Percentiles rank a stretch among this genome's conserved stretches.
Conservation (phyloP, 2,888 invertebrate species). For the Eilema depressum region DNA sequence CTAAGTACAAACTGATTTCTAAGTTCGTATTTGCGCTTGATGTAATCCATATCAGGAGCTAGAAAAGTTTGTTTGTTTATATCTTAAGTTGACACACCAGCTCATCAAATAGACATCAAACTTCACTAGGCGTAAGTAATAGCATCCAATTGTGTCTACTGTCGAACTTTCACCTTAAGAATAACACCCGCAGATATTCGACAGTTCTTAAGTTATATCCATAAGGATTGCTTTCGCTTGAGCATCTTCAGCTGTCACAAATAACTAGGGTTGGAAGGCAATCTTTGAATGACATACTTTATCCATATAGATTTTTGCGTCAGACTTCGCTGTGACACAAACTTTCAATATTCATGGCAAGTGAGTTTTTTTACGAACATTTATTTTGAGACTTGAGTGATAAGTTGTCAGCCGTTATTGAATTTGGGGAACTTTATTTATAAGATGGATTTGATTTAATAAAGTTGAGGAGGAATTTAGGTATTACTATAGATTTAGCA, state of each 20-base stretch:
- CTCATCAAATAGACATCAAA: conserved; percentile 15
- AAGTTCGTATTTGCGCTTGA: not conserved
- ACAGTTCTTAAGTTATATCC: conserved; percentile 20
- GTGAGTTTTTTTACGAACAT: conserved; percentile 15
- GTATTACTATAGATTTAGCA: not conserved
- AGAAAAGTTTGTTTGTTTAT: conserved; percentile 12
- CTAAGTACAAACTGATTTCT: not conserved
- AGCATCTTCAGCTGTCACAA: conserved; percentile 24
- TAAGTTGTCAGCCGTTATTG: not conserved
- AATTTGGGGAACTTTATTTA: not conserved
- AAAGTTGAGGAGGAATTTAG: not conserved
- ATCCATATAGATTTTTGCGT: conserved; percentile 28
- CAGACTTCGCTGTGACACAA: conserved; percentile 31
- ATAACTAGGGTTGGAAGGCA: conserved; percentile 33
- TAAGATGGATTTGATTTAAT: not conserved
- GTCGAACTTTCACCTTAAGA: conserved; percentile 11
- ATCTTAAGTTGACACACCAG: conserved; percentile 12
- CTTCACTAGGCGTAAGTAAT: conserved; percentile 14
- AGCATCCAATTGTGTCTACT: not conserved
- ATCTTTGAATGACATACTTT: conserved; percentile 41
- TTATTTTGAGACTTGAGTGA: conserved; percentile 13
- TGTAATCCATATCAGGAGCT: conserved; percentile 6
- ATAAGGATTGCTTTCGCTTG: conserved; percentile 35
- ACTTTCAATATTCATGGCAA: conserved; percentile 36
- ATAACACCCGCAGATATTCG: conserved; percentile 9